Conservation (phyloP, 1,140 invertebrate species). For the Rhopalosiphum padi region DNA sequence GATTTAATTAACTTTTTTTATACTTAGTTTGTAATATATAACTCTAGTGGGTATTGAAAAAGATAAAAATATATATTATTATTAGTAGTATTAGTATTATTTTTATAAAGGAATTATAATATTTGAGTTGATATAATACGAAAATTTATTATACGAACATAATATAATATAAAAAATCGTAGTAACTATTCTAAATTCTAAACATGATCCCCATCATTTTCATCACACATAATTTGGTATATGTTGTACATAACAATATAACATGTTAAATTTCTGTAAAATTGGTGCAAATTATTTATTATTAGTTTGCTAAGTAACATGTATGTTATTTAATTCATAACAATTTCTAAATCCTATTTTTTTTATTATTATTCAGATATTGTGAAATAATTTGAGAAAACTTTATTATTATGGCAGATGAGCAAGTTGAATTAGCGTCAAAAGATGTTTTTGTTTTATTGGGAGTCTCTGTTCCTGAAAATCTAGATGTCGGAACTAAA, state of each 20-base stretch:
- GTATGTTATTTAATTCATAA: neutral
- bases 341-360: neutral
- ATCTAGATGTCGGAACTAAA: conserved; percentile 19
- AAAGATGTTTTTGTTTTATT: conserved; percentile 47
- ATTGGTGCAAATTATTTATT: neutral
- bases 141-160: too few species aligned
- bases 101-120: too few species aligned
- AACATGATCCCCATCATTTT: neutral
- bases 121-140: too few species aligned
- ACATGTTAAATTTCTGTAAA: neutral
- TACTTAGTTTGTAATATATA: too few species aligned
- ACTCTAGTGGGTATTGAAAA: too few species aligned
- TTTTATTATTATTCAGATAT: neutral
- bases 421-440: neutral
- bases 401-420: neutral
- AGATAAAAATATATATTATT: too few species aligned
- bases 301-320: neutral
- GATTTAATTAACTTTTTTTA: too few species aligned
- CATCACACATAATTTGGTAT: neutral
- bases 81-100: too few species aligned
- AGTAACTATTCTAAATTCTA: too few species aligned
- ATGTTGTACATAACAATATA: neutral
- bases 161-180: too few species aligned
- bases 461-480: conserved; percentile 10
- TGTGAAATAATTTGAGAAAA: neutral